A percentile compares a stretch with the other conserved stretches of the same genome.
phyloP scores from a whole-genome alignment of 35 echinoderm and acorn worm genomes.

The Apostichopus parvimensis region DNA sequence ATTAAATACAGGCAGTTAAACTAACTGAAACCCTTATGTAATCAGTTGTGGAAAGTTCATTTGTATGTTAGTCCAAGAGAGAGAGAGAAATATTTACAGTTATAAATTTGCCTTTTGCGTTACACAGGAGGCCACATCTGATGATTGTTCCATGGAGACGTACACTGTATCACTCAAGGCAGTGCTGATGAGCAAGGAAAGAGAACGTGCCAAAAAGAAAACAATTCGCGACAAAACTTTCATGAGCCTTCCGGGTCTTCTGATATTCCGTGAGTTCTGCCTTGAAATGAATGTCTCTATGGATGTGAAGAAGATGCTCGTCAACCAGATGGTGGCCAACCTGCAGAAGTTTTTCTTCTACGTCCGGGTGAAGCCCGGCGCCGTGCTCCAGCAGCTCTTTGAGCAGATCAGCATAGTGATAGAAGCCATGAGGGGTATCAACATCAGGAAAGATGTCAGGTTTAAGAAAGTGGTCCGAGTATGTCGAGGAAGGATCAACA shows the following conservation, averaged over 20 bases:
- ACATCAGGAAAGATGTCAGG: slow-evolving; percentile 17
- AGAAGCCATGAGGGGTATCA: slow-evolving; percentile 11
- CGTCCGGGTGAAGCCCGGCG: slow-evolving; percentile 42
- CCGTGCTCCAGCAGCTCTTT: slow-evolving; percentile 22
- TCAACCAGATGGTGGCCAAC: slow-evolving; percentile 20
- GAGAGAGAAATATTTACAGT: background rate
- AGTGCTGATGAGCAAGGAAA: background rate
- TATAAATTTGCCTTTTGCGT: background rate
- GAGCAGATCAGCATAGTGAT: slow-evolving; percentile 34
- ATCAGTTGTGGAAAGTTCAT: too few relatives aligned
- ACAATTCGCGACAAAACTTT: slow-evolving; percentile 23
- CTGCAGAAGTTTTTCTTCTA: slow-evolving; percentile 54
- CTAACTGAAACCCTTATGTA: too few relatives aligned
- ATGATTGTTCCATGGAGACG: background rate
- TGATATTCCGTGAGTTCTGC: slow-evolving; percentile 29
- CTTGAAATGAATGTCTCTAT: slow-evolving; percentile 30
- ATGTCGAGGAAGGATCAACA: slow-evolving; percentile 20
- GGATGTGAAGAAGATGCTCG: slow-evolving; percentile 38
- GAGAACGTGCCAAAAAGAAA: slow-evolving; percentile 10
- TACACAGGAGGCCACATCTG: background rate
- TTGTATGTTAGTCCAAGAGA: background rate
- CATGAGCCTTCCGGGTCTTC: slow-evolving; percentile 13
- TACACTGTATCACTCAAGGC: background rate
- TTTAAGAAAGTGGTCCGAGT: slow-evolving; percentile 49
- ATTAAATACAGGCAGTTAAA: too few relatives aligned